Conservation (phyloP, 2,797 vertebrate species). For the Garrulus glandarius region DNA sequence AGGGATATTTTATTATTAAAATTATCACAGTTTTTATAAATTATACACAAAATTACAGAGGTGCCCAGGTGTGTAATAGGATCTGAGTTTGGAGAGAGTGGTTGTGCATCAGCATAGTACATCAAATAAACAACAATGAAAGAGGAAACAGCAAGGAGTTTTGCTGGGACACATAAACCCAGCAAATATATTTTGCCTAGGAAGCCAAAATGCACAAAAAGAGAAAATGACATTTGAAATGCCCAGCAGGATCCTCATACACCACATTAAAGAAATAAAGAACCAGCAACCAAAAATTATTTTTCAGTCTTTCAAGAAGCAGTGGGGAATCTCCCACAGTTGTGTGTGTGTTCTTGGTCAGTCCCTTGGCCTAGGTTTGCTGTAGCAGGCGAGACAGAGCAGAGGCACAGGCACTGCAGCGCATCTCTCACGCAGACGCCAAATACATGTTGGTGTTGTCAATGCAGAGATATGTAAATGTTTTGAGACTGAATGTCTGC, state of each 20-base stretch:
- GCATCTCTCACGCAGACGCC: neutral
- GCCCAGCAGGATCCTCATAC: neutral
- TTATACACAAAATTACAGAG: neutral
- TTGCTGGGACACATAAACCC: neutral
- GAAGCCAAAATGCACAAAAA: neutral
- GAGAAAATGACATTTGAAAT: neutral
- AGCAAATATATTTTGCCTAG: neutral
- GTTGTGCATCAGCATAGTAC: neutral
- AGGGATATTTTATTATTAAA: neutral
- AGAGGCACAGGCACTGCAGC: neutral
- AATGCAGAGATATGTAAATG: conserved; percentile 4
- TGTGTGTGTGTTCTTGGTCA: neutral
- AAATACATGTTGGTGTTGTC: conserved; percentile 16
- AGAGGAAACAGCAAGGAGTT: neutral
- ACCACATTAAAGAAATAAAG: neutral
- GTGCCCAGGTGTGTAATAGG: neutral
- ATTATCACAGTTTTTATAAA: neutral
- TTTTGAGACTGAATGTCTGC: conserved; percentile 45
- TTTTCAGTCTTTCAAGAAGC: neutral
- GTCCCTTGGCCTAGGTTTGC: rapidly evolving
- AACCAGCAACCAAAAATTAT: neutral
- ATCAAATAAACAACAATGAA: neutral
- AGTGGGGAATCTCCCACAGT: neutral
- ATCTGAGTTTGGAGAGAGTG: neutral
- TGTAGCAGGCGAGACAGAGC: neutral